Conservation (phyloP, 2,888 invertebrate species). For the Mesorhabditis belari region DNA sequence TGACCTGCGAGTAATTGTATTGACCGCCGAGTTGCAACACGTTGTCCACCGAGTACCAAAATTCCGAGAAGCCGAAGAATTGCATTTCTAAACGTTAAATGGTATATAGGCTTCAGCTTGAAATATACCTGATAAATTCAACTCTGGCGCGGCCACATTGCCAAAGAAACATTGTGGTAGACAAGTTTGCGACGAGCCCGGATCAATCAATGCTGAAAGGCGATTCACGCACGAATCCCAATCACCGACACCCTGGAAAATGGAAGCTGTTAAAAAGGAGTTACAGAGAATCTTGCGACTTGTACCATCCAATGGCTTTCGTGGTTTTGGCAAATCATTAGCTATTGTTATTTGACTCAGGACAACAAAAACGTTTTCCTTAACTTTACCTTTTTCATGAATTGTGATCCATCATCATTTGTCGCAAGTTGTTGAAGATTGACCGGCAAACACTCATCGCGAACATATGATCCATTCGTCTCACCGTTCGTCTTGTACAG, state of each 20-base stretch:
- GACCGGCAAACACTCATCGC: slow-evolving; percentile 43
- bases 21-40: slow-evolving; percentile 46
- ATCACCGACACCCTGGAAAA: slow-evolving; percentile 42
- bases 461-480: slow-evolving; percentile 26
- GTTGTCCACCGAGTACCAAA: slow-evolving; percentile 41
- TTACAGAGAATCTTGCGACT: too few relatives aligned
- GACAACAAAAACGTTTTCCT: too few relatives aligned
- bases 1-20: slow-evolving; percentile 39
- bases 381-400: slow-evolving; percentile 43
- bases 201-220: slow-evolving; percentile 27
- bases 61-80: slow-evolving; percentile 10
- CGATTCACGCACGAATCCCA: slow-evolving; percentile 39
- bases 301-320: too few relatives aligned
- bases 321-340: too few relatives aligned
- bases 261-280: too few relatives aligned
- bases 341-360: too few relatives aligned
- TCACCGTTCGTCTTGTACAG: slow-evolving; percentile 9
- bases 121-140: background rate
- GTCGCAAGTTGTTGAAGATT: slow-evolving; percentile 35
- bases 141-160: slow-evolving; percentile 37
- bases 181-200: slow-evolving; percentile 13
- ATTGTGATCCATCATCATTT: slow-evolving; percentile 29
- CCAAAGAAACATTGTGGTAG: slow-evolving; percentile 41
- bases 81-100: background rate
- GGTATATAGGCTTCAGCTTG: background rate